These are phyloP conservation scores for Phoenicopterus ruber DNA, from an alignment of 2,113 vertebrate genomes.

Conservation along the genomic window DNA sequence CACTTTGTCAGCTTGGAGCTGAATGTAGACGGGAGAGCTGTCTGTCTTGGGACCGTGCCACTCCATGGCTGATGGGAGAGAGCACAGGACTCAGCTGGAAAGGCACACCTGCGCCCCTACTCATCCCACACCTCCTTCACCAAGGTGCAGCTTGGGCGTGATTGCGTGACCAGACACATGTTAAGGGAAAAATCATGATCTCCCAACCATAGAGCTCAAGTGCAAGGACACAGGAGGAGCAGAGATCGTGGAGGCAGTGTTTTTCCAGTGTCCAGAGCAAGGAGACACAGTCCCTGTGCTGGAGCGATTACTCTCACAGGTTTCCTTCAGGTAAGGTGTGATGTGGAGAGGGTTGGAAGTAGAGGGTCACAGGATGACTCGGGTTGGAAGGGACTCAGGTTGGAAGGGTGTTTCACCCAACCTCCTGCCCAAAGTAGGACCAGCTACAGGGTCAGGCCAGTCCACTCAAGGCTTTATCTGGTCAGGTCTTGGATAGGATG, in stretches of 20 bases:
- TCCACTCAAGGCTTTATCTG: neutral
- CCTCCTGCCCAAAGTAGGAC: neutral
- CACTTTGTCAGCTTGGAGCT: conserved; percentile 74
- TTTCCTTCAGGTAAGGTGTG: neutral
- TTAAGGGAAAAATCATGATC: neutral
- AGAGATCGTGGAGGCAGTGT: neutral
- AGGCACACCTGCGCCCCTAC: rapidly evolving
- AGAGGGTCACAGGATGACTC: neutral
- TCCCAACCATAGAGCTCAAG: neutral
- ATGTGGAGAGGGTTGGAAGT: neutral
- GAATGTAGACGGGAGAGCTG: conserved; percentile 71
- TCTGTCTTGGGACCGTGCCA: conserved; percentile 82
- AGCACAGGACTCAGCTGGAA: neutral
- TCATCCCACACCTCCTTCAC: neutral
- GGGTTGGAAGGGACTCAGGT: neutral
- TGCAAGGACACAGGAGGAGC: neutral
- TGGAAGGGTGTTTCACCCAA: neutral
- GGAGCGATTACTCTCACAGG: neutral
- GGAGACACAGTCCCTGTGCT: neutral
- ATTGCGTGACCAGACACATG: neutral
- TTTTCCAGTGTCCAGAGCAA: neutral
- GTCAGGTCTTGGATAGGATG: neutral
- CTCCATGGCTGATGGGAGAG: conserved; percentile 78
- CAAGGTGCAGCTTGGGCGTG: neutral
- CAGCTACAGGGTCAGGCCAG: neutral